phyloP scores from a whole-genome alignment of 2,797 vertebrate genomes.

The Hemitrygon akajei region DNA sequence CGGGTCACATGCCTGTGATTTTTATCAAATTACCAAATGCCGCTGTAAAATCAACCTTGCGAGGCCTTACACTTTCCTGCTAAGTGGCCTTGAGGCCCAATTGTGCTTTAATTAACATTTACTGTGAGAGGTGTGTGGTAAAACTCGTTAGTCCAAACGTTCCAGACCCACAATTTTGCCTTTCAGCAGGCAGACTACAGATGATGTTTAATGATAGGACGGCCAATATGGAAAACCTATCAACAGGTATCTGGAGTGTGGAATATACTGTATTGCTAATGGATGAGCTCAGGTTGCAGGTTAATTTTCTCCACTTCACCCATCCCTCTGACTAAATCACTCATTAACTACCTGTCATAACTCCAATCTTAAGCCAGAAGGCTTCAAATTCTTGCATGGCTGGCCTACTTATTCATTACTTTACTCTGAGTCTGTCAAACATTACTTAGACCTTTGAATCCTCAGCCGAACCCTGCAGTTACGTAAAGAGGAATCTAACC shows the following conservation, averaged over 20 bases:
- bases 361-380: not conserved
- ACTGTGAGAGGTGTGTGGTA: too few relatives aligned
- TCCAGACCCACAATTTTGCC: not conserved
- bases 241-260: not conserved
- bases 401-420: not conserved
- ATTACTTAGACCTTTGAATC: not conserved
- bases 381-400: not conserved
- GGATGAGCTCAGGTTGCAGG: not conserved
- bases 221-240: not conserved
- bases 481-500: not conserved
- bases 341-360: not conserved
- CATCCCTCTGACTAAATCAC: not conserved
- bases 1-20: not conserved
- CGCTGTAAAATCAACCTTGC: not conserved
- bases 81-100: not conserved
- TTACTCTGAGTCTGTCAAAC: not conserved
- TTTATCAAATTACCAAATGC: not conserved
- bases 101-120: not conserved
- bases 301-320: not conserved
- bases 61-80: not conserved
- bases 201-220: not conserved
- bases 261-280: not conserved
- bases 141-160: not conserved
- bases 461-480: not conserved
- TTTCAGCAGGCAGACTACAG: not conserved